Evolutionary conservation across 2,888 invertebrate genomes (phyloP).

Genomic region (Argynnis bischoffii): DNA sequence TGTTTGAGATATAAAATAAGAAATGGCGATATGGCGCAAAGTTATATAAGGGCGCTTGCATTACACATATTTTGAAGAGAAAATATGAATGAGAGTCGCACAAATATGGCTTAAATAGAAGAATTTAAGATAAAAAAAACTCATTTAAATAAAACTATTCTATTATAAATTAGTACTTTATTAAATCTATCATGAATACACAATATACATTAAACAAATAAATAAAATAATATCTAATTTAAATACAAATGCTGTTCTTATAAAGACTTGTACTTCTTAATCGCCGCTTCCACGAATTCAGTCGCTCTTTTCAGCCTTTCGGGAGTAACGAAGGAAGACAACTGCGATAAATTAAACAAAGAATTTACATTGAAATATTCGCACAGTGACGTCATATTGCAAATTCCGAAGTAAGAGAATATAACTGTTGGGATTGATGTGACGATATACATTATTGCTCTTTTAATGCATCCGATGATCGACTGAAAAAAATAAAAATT

Average conservation of each 20-base stretch:
- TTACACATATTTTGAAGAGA: too few relatives aligned
- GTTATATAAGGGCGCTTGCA: too few relatives aligned
- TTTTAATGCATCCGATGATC: slow-evolving; percentile 40
- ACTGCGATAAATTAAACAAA: slow-evolving; percentile 50
- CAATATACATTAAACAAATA: background rate
- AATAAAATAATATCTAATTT: background rate
- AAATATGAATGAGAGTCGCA: too few relatives aligned
- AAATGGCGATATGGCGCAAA: too few relatives aligned
- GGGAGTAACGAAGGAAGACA: slow-evolving; percentile 74
- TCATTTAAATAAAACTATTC: background rate
- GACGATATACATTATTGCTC: slow-evolving; percentile 42
- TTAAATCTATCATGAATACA: background rate
- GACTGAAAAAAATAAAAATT: slow-evolving; percentile 42
- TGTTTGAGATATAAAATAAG: too few relatives aligned
- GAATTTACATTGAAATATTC: slow-evolving; percentile 67
- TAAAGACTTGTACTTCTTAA: slow-evolving; percentile 68
- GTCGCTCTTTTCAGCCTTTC: slow-evolving; percentile 77
- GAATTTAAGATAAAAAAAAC: too few relatives aligned
- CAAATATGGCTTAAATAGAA: too few relatives aligned
- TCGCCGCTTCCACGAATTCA: slow-evolving; percentile 75
- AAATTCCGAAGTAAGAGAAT: slow-evolving; percentile 71
- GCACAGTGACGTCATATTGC: slow-evolving; percentile 81
- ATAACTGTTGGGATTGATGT: slow-evolving; percentile 45
- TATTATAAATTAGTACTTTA: background rate
- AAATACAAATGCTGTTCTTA: background rate